phyloP scores from a whole-genome alignment of 2,888 invertebrate genomes.

The Hirudinaria manillensis region DNA sequence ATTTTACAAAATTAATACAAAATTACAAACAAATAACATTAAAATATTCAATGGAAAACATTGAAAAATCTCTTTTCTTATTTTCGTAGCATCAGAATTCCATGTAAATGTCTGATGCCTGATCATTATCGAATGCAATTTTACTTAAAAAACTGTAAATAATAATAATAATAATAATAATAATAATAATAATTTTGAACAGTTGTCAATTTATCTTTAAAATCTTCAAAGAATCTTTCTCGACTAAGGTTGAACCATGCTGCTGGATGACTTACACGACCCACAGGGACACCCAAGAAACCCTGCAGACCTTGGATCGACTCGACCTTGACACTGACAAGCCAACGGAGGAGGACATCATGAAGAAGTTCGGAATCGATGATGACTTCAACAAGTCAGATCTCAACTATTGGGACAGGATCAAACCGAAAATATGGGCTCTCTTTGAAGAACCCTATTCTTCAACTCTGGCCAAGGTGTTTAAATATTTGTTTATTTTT shows the following conservation, averaged over 20 bases:
- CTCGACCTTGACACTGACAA: constrained; percentile 92
- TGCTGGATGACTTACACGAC: constrained; percentile 98
- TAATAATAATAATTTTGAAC: too few species aligned
- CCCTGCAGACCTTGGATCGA: constrained; percentile 90
- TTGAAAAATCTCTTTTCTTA: too few species aligned
- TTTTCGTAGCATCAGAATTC: too few species aligned
- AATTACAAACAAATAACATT: too few species aligned
- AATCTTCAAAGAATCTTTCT: not conserved
- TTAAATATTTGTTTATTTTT: constrained; percentile 41
- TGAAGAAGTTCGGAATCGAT: constrained; percentile 77
- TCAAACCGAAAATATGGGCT: constrained; percentile 96
- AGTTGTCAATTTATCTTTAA: too few species aligned
- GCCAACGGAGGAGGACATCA: constrained; percentile 93
- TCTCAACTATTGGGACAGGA: constrained; percentile 73
- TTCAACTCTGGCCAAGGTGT: constrained; percentile 90
- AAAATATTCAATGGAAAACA: too few species aligned
- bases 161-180: too few species aligned
- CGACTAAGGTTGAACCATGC: constrained; percentile 86
- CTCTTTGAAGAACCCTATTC: constrained; percentile 98
- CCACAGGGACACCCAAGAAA: constrained; percentile 92
- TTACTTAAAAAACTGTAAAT: too few species aligned
- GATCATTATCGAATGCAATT: too few species aligned
- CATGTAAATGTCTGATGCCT: too few species aligned
- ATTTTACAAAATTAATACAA: too few species aligned
- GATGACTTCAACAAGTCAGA: constrained; percentile 55